phyloP scores from a whole-genome alignment of 2,888 invertebrate genomes.

The Ctenicera cuprea region DNA sequence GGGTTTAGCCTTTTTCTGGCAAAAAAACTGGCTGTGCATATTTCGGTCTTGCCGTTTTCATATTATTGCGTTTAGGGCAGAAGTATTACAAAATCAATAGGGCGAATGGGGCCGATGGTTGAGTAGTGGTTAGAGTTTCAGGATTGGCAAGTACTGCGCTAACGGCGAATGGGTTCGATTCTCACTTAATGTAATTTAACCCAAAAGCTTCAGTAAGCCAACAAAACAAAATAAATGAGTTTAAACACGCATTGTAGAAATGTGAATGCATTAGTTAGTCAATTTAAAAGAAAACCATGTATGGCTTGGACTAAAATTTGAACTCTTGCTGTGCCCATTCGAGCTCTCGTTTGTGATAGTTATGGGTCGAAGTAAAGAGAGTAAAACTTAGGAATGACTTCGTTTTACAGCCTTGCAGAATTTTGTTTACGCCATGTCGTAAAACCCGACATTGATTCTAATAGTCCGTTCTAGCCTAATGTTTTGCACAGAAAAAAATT shows the following conservation, averaged over 20 bases:
- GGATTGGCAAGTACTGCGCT: no score
- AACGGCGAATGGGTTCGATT: no score
- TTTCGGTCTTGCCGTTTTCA: constrained; percentile 4
- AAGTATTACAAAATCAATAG: background rate
- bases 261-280: no score
- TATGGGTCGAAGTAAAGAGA: constrained; percentile 10
- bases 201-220: no score
- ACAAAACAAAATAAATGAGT: no score
- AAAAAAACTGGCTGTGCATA: constrained; percentile 23
- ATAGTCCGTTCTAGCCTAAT: background rate
- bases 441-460: constrained; percentile 8
- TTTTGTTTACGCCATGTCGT: constrained; percentile 25
- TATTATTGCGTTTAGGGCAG: background rate
- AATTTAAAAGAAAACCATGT: no score
- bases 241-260: no score
- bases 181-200: no score
- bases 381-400: constrained; percentile 24
- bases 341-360: constrained; percentile 11
- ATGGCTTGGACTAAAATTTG: no score
- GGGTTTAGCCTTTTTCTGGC: background rate
- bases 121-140: no score
- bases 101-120: no score
- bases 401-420: constrained; percentile 26
- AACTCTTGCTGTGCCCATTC: no score
- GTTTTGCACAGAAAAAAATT: background rate